These are phyloP conservation scores for Sweltsa coloradensis DNA, from an alignment of 1,140 invertebrate species.

Conservation along the genomic window DNA sequence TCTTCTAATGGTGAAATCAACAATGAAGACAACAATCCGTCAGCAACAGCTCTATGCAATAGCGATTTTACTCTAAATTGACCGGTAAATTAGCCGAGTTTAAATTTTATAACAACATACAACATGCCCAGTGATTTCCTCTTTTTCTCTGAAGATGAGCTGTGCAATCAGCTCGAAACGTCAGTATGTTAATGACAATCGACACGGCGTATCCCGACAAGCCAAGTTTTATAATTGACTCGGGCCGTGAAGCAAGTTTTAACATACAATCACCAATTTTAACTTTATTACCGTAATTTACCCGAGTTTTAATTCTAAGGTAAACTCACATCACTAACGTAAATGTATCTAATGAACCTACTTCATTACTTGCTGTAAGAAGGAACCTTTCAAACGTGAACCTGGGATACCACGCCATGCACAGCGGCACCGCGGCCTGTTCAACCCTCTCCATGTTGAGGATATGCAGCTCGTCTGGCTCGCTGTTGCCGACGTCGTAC, in stretches of 20 bases:
- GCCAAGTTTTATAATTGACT: too few relatives aligned
- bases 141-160: too few relatives aligned
- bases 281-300: background rate
- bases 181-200: too few relatives aligned
- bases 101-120: too few relatives aligned
- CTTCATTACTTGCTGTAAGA: constrained; percentile 35
- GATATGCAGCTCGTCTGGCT: constrained; percentile 29
- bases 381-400: constrained; percentile 23
- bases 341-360: constrained; percentile 17
- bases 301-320: constrained; percentile 1
- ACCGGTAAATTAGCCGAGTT: too few relatives aligned
- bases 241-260: background rate
- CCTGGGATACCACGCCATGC: constrained; percentile 30
- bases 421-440: constrained; percentile 43
- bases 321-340: constrained; percentile 19
- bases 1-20: too few relatives aligned
- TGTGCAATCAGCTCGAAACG: too few relatives aligned
- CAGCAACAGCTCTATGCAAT: too few relatives aligned
- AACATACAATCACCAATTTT: background rate
- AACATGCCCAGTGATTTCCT: too few relatives aligned
- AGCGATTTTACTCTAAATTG: too few relatives aligned
- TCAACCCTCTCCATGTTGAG: constrained; percentile 40
- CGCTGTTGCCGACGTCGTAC: constrained; percentile 41
- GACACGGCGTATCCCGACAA: too few relatives aligned
- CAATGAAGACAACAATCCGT: too few relatives aligned